phyloP scores from a whole-genome alignment of 2,797 vertebrate genomes.

The Siniperca scherzeri region DNA sequence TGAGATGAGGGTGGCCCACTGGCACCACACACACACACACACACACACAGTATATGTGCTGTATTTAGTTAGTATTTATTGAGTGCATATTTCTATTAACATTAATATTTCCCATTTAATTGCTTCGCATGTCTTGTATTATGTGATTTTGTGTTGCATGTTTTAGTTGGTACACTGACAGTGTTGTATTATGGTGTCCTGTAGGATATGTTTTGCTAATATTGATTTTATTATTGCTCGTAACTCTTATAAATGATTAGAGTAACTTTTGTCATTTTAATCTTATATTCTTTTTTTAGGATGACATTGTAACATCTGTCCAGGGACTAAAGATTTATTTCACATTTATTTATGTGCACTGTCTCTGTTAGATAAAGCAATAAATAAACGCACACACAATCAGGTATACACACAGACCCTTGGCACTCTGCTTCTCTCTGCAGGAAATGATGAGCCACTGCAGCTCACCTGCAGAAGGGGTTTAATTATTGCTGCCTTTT shows the following conservation, averaged over 20 bases:
- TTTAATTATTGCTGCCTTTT: not conserved
- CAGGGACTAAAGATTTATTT: no score
- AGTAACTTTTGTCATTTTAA: not conserved
- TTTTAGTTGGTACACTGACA: no score
- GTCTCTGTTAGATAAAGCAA: not conserved
- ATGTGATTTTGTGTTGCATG: no score
- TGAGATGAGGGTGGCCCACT: no score
- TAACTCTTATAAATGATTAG: not conserved
- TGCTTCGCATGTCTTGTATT: no score
- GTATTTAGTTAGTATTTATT: no score
- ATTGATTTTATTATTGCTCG: not conserved
- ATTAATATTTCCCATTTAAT: no score
- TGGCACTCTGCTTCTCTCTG: conserved; percentile 49
- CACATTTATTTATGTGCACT: not conserved
- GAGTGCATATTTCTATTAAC: no score
- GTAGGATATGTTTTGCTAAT: not conserved
- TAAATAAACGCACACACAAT: not conserved
- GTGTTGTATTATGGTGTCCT: no score
- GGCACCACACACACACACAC: no score
- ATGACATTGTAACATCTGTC: not conserved
- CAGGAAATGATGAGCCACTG: conserved; percentile 46
- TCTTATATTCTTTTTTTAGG: not conserved
- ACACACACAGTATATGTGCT: no score
- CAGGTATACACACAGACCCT: not conserved
- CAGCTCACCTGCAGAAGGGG: not conserved